Evolutionary conservation across 2,797 vertebrate genomes (phyloP).

Genomic region (Diplodus sargus): DNA sequence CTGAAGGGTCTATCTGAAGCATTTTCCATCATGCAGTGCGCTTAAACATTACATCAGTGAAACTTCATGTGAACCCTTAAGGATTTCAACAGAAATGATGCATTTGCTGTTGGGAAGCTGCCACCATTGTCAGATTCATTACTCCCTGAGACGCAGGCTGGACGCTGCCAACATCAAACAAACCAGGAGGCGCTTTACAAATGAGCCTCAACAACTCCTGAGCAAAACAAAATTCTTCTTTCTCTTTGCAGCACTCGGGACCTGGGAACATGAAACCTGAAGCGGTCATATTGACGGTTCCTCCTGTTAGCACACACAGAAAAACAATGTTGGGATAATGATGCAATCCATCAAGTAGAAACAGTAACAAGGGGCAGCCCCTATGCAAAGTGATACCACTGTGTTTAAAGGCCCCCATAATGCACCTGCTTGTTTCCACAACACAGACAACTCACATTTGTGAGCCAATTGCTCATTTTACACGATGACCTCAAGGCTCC

Average conservation of each 20-base stretch:
- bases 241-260: slow-evolving; percentile 46
- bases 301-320: slow-evolving; percentile 62
- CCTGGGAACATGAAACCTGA: slow-evolving; percentile 71
- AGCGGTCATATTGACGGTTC: slow-evolving; percentile 68
- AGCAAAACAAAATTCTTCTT: slow-evolving; percentile 61
- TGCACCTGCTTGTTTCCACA: slow-evolving; percentile 76
- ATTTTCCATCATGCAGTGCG: background rate
- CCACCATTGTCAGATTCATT: slow-evolving; percentile 63
- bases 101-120: slow-evolving; percentile 41
- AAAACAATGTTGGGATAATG: slow-evolving; percentile 69
- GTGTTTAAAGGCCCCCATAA: slow-evolving; percentile 50
- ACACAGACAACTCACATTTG: slow-evolving; percentile 56
- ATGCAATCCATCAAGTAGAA: slow-evolving; percentile 71
- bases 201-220: slow-evolving; percentile 57
- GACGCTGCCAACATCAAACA: slow-evolving; percentile 69
- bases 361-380: slow-evolving; percentile 64
- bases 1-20: background rate
- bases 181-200: slow-evolving; percentile 50
- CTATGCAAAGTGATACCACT: slow-evolving; percentile 74
- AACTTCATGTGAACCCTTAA: slow-evolving; percentile 18
- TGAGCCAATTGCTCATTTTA: slow-evolving; percentile 36
- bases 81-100: slow-evolving; percentile 32
- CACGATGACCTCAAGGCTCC: slow-evolving; percentile 21
- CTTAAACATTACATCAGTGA: slow-evolving; percentile 1
- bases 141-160: slow-evolving; percentile 25